phyloP scores from a whole-genome alignment of 2,888 invertebrate genomes.

The Lymantria dispar region DNA sequence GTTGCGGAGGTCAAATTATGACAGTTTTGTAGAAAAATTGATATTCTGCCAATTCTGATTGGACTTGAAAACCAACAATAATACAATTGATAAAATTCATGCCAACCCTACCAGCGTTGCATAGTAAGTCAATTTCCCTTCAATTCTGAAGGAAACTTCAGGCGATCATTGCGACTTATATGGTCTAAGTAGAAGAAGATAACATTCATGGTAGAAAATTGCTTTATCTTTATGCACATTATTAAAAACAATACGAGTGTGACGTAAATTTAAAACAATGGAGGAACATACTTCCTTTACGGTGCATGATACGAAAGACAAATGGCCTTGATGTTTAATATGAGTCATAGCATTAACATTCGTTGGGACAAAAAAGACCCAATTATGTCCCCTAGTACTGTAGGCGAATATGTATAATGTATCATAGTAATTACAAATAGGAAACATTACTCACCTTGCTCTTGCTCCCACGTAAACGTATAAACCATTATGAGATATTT shows the following conservation, averaged over 20 bases:
- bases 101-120: no score
- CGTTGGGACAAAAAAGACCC: conserved; percentile 43
- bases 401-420: conserved; percentile 18
- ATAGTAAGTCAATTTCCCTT: no score
- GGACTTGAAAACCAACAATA: no score
- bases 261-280: conserved; percentile 12
- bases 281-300: conserved; percentile 26
- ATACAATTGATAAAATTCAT: no score
- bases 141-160: no score
- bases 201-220: no score
- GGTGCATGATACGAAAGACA: conserved; percentile 20
- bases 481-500: conserved; percentile 28
- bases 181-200: no score
- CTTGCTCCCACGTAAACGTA: conserved; percentile 20
- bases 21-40: no score
- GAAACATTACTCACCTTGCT: conserved; percentile 33
- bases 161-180: no score
- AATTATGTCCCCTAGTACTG: conserved; percentile 37
- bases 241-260: not conserved
- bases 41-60: no score
- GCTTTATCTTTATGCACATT: no score
- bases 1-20: no score
- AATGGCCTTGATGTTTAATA: conserved; percentile 35
- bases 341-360: conserved; percentile 46
- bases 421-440: conserved; percentile 27